Percentiles rank a stretch among this genome's conserved stretches.
Conservation (phyloP, 2,797 vertebrate genomes). For the Chiloscyllium punctatum region DNA sequence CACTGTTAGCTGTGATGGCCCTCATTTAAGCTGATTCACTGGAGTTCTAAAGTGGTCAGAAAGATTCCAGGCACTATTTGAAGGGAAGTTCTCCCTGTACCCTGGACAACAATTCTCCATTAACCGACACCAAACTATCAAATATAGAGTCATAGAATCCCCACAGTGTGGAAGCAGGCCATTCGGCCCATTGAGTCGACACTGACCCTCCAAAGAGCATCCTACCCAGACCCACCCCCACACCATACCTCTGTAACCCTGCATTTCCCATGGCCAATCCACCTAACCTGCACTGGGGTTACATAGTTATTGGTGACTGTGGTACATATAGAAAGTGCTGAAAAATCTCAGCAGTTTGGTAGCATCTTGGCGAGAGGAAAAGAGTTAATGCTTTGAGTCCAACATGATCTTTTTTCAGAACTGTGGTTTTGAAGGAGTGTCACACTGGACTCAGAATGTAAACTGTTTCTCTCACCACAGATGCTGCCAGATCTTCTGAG, state of each 20-base stretch:
- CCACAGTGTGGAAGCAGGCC: too few relatives aligned
- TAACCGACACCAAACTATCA: background rate
- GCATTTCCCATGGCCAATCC: too few relatives aligned
- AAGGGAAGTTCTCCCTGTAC: background rate
- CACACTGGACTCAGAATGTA: too few relatives aligned
- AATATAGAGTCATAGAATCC: background rate
- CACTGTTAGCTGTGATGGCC: background rate
- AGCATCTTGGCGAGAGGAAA: background rate
- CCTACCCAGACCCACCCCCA: too few relatives aligned
- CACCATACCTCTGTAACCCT: too few relatives aligned
- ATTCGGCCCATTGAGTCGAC: too few relatives aligned
- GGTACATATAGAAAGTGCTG: background rate
- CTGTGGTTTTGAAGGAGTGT: too few relatives aligned
- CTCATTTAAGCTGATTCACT: background rate
- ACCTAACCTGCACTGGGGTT: too few relatives aligned
- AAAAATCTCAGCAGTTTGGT: background rate
- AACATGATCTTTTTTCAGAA: background rate
- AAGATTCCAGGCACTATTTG: background rate
- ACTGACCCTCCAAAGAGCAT: too few relatives aligned
- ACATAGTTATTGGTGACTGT: too few relatives aligned
- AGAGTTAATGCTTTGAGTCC: background rate
- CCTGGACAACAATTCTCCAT: background rate
- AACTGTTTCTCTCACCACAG: background rate
- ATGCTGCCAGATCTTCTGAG: background rate
- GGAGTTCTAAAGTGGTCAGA: background rate